phyloP scores from a whole-genome alignment of 2,888 invertebrate genomes.

The Leptopilina drosophilae region DNA sequence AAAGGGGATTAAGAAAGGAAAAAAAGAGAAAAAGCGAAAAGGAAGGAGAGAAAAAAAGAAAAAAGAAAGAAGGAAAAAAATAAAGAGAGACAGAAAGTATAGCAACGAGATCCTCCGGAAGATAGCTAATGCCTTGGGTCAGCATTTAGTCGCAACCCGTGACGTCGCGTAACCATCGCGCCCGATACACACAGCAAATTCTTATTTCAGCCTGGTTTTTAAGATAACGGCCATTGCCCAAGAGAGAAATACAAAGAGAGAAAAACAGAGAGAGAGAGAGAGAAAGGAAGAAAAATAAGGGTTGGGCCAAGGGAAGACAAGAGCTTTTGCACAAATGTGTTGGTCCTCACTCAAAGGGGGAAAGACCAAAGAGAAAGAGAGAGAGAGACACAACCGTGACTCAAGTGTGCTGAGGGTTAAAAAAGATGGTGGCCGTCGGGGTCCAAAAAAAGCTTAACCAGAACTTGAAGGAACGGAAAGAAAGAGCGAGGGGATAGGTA shows the following conservation, averaged over 20 bases:
- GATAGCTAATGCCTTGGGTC: slow-evolving; percentile 61
- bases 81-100: no score
- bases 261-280: slow-evolving; percentile 54
- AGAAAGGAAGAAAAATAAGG: slow-evolving; percentile 15
- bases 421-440: neutral
- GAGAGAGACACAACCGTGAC: slow-evolving; percentile 46
- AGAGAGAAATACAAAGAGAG: slow-evolving; percentile 41
- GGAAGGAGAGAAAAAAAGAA: slow-evolving; percentile 40
- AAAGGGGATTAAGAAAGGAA: neutral
- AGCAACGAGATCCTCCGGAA: slow-evolving; percentile 52
- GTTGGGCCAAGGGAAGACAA: no score
- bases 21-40: slow-evolving; percentile 1
- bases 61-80: no score
- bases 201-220: slow-evolving; percentile 65
- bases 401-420: slow-evolving; percentile 40
- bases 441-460: no score
- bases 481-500: neutral
- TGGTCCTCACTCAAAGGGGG: slow-evolving; percentile 50
- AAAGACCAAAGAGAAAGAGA: slow-evolving; percentile 28
- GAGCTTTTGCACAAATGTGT: slow-evolving; percentile 52
- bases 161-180: slow-evolving; percentile 46
- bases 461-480: neutral
- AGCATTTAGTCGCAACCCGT: slow-evolving; percentile 37
- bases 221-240: slow-evolving; percentile 69
- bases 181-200: slow-evolving; percentile 63